A percentile compares a stretch with the other conserved stretches of the same genome.
Conservation (phyloP, 92 coral and sea anemone species). For the Bergia puertoricense region DNA sequence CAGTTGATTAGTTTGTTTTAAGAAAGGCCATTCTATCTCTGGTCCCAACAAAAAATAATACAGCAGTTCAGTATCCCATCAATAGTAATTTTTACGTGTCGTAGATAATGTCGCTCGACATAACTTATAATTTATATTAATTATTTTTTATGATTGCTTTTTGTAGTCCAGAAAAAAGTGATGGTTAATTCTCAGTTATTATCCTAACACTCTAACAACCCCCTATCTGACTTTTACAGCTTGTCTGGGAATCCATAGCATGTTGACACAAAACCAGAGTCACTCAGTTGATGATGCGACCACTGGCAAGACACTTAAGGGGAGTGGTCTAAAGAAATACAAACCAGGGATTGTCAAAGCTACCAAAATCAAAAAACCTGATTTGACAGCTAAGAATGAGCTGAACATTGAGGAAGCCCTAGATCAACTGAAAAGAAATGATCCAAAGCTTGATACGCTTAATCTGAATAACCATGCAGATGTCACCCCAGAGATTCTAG, state of each 20-base stretch:
- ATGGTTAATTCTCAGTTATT: too few species aligned
- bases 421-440: slow-evolving; percentile 79
- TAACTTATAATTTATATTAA: too few species aligned
- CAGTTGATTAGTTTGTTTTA: too few species aligned
- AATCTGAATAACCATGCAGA: slow-evolving; percentile 94
- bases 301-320: slow-evolving; percentile 81
- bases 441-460: slow-evolving; percentile 65
- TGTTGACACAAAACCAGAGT: slow-evolving; percentile 92
- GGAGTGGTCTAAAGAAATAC: slow-evolving; percentile 91
- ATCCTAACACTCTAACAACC: too few species aligned
- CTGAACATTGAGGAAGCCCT: slow-evolving; percentile 86
- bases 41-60: too few species aligned
- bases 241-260: slow-evolving; percentile 86
- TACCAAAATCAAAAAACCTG: slow-evolving; percentile 81
- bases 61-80: too few species aligned
- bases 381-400: slow-evolving; percentile 93
- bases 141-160: too few species aligned
- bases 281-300: slow-evolving; percentile 72
- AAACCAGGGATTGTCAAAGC: slow-evolving; percentile 92
- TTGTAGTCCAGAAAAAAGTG: too few species aligned
- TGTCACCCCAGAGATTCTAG: slow-evolving; percentile 73
- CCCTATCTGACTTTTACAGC: slow-evolving; percentile 43
- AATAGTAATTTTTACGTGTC: too few species aligned
- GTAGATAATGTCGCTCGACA: too few species aligned
- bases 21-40: too few species aligned